Conservation (phyloP, 2,888 invertebrate species). For the Eristalis arbustorum region DNA sequence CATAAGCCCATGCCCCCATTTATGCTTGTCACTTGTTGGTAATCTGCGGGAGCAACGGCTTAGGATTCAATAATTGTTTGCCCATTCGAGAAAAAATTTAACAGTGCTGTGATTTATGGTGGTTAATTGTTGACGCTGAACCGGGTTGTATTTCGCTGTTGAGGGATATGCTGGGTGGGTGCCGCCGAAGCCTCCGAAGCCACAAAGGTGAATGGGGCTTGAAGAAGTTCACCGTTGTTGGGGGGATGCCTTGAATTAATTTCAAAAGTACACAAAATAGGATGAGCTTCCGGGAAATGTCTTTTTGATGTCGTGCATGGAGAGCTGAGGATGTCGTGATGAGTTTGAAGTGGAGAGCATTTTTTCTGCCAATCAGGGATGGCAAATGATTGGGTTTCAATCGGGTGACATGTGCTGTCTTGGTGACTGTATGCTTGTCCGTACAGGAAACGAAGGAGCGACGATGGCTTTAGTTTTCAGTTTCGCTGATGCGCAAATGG, state of each 20-base stretch:
- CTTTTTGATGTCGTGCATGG: no score
- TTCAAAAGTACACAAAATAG: no score
- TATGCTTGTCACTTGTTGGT: slow-evolving; percentile 31
- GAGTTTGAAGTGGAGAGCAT: not conserved
- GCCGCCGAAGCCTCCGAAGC: no score
- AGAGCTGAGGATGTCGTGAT: not conserved
- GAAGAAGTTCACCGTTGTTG: not conserved
- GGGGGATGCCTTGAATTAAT: not conserved
- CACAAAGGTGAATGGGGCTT: not conserved
- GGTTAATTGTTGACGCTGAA: not conserved
- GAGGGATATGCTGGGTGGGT: not conserved
- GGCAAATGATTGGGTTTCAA: not conserved
- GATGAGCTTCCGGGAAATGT: no score
- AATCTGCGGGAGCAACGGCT: not conserved
- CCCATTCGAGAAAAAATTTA: not conserved
- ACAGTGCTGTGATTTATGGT: slow-evolving; percentile 1
- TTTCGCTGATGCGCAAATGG: no score
- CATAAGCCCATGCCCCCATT: no score
- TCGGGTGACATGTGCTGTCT: no score
- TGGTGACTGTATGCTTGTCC: no score
- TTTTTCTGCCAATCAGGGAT: not conserved
- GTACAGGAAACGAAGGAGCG: no score
- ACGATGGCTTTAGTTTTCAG: no score
- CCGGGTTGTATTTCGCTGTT: not conserved
- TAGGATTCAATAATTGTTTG: slow-evolving; percentile 26